phyloP scores from a whole-genome alignment of 2,888 invertebrate species.

The Epicampocera succincta region DNA sequence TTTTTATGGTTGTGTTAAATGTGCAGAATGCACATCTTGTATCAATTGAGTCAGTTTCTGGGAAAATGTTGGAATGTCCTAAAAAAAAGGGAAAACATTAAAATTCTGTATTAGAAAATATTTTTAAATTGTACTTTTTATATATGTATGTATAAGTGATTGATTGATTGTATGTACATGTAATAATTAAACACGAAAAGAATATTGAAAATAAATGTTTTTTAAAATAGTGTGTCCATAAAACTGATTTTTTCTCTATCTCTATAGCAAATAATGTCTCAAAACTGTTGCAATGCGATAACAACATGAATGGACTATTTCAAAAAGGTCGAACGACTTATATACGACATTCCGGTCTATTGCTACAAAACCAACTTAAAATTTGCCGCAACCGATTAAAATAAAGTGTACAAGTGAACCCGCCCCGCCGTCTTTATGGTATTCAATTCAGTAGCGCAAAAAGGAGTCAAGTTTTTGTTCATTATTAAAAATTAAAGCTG shows the following conservation, averaged over 20 bases:
- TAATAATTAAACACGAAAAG: slow-evolving; percentile 44
- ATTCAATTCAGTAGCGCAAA: too few species aligned
- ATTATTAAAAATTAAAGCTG: too few species aligned
- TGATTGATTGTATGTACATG: too few species aligned
- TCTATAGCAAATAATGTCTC: background rate
- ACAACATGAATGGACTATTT: background rate
- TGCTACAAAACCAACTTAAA: too few species aligned
- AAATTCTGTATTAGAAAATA: slow-evolving; percentile 16
- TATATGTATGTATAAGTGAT: slow-evolving; percentile 49
- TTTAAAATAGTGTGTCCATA: slow-evolving; percentile 61
- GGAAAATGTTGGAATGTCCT: slow-evolving; percentile 82
- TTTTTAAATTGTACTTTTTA: slow-evolving; percentile 38
- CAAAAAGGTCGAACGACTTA: too few species aligned
- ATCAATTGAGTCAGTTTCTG: slow-evolving; percentile 81
- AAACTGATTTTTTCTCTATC: background rate
- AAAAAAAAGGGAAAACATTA: slow-evolving; percentile 48
- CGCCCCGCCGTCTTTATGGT: too few species aligned
- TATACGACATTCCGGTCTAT: too few species aligned
- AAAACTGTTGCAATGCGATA: background rate
- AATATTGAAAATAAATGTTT: slow-evolving; percentile 61
- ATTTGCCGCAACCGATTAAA: too few species aligned
- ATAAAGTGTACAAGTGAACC: too few species aligned
- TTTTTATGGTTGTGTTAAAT: slow-evolving; percentile 74
- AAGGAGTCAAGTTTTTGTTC: too few species aligned
- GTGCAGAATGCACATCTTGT: slow-evolving; percentile 80